Evolutionary conservation across 2,797 vertebrate genomes (phyloP).

Genomic region (Sebastes jordani): DNA sequence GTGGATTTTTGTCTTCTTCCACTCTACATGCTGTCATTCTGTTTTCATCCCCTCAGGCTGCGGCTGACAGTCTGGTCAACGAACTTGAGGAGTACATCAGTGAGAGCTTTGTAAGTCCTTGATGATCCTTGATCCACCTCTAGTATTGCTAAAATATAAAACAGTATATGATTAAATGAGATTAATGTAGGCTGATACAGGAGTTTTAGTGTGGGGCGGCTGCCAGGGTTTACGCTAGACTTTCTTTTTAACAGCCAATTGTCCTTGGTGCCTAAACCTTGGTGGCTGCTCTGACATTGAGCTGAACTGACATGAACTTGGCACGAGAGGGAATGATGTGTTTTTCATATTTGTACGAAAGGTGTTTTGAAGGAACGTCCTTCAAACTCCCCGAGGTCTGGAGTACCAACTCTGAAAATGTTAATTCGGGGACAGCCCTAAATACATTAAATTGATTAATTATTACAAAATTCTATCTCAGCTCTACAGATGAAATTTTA

Average conservation of each 20-base stretch:
- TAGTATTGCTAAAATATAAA: background rate
- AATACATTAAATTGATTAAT: background rate
- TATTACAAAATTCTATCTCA: background rate
- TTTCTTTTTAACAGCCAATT: too few relatives aligned
- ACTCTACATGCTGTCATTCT: background rate
- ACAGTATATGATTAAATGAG: background rate
- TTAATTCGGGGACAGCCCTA: background rate
- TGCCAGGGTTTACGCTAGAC: too few relatives aligned
- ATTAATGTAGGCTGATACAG: background rate
- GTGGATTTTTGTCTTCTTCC: background rate
- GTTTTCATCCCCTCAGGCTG: slow-evolving; percentile 73
- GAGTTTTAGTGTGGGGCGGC: background rate
- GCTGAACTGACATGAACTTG: background rate
- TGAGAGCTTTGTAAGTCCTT: slow-evolving; percentile 91
- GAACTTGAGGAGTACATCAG: slow-evolving; percentile 91
- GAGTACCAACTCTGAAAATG: background rate
- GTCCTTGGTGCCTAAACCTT: too few relatives aligned
- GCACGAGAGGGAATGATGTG: background rate
- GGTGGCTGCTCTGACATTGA: background rate
- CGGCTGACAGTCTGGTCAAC: slow-evolving; percentile 86
- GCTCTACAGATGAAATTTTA: background rate
- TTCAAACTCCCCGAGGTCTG: background rate
- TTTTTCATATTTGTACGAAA: background rate
- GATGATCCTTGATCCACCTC: background rate
- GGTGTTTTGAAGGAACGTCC: background rate